phyloP scores from a whole-genome alignment of 2,113 vertebrate genomes.

The Brachyhypopomus gauderio region DNA sequence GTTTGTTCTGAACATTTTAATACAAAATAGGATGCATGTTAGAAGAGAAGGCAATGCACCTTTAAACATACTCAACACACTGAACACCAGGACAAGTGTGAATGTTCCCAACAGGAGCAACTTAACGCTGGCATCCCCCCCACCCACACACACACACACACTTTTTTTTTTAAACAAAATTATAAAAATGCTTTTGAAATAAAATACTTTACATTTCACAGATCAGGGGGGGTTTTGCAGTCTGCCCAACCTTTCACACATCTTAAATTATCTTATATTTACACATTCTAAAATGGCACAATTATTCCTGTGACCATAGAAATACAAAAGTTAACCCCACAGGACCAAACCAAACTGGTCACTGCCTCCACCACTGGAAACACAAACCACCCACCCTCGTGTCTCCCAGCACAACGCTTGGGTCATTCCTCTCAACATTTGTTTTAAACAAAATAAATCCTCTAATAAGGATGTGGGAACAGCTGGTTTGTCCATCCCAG shows the following conservation, averaged over 20 bases:
- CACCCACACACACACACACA: conserved; percentile 38
- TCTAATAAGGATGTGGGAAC: too few species aligned
- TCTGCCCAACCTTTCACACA: conserved; percentile 52
- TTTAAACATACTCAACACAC: conserved; percentile 44
- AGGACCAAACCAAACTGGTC: background rate
- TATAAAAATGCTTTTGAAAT: conserved; percentile 64
- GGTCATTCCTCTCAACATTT: too few species aligned
- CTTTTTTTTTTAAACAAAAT: conserved; percentile 67
- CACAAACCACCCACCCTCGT: too few species aligned
- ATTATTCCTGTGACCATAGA: conserved; percentile 30
- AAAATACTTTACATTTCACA: conserved; percentile 78
- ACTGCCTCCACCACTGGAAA: background rate
- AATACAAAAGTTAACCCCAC: conserved; percentile 37
- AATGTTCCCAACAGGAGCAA: conserved; percentile 29
- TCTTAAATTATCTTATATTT: conserved; percentile 61
- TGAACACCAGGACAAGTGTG: conserved; percentile 31
- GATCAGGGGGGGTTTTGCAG: conserved; percentile 50
- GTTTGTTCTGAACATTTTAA: conserved; percentile 67
- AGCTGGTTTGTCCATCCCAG: too few species aligned
- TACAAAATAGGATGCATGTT: conserved; percentile 62
- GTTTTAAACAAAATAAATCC: too few species aligned
- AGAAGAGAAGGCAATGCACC: conserved; percentile 54
- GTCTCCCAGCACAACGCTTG: too few species aligned
- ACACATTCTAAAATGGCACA: conserved; percentile 62
- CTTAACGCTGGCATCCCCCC: conserved; percentile 52